Evolutionary conservation across 1,140 invertebrate species (phyloP).

Genomic region (Rhagoletis pomonella): DNA sequence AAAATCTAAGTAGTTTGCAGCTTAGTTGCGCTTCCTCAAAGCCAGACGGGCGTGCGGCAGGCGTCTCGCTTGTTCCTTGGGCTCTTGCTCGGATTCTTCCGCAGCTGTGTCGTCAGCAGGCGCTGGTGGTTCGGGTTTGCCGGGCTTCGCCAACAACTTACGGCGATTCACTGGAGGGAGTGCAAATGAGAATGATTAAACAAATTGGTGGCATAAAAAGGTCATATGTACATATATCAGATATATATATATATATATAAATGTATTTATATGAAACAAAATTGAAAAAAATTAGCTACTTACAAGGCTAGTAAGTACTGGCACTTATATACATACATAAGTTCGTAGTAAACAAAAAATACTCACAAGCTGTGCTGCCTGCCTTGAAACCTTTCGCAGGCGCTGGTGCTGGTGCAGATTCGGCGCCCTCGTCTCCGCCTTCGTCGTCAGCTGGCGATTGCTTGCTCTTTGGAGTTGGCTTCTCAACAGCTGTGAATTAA

Average conservation of each 20-base stretch:
- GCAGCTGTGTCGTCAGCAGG: constrained; percentile 65
- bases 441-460: constrained; percentile 18
- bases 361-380: constrained; percentile 69
- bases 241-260: too few relatives aligned
- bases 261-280: too few relatives aligned
- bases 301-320: too few relatives aligned
- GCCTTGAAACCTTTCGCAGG: constrained; percentile 67
- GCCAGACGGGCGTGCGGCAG: constrained; percentile 63
- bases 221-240: too few relatives aligned
- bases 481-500: constrained; percentile 53
- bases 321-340: too few relatives aligned
- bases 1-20: too few relatives aligned
- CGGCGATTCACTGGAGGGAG: constrained; percentile 65
- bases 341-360: background rate
- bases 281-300: too few relatives aligned
- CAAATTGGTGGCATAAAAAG: too few relatives aligned
- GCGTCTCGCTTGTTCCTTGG: constrained; percentile 71
- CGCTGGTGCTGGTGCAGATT: constrained; percentile 59
- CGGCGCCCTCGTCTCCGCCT: constrained; percentile 62
- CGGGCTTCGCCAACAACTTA: constrained; percentile 66
- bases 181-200: background rate
- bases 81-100: constrained; percentile 69
- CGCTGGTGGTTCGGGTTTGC: constrained; percentile 64
- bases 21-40: constrained; percentile 69
- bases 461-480: constrained; percentile 54